phyloP scores from a whole-genome alignment of 1,140 invertebrate species.

The Pseudomyrmex concolor region DNA sequence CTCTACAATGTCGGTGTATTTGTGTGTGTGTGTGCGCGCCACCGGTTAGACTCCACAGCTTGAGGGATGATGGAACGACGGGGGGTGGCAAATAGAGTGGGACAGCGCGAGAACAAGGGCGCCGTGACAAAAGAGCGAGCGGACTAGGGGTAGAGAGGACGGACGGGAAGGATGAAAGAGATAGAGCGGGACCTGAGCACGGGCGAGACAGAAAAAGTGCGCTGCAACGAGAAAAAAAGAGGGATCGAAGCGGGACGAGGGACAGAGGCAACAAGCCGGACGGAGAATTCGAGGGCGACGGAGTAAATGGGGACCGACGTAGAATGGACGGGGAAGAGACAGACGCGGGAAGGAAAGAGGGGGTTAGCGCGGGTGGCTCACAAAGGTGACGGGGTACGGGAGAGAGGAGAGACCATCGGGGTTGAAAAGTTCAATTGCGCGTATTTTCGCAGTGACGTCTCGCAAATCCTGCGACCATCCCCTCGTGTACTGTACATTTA shows the following conservation, averaged over 20 bases:
- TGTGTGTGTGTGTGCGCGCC: slow-evolving; percentile 50
- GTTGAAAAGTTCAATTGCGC: slow-evolving; percentile 85
- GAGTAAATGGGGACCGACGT: slow-evolving; percentile 67
- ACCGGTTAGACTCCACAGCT: slow-evolving; percentile 75
- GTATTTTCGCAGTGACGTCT: slow-evolving; percentile 84
- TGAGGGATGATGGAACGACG: slow-evolving; percentile 79
- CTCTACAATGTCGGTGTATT: slow-evolving; percentile 46
- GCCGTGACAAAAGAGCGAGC: slow-evolving; percentile 83
- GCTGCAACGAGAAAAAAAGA: slow-evolving; percentile 46
- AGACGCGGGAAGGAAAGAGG: slow-evolving; percentile 45
- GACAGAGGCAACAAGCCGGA: slow-evolving; percentile 61
- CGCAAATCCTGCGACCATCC: slow-evolving; percentile 81
- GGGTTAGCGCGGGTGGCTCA: slow-evolving; percentile 60
- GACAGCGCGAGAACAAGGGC: slow-evolving; percentile 83
- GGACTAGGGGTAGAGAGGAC: slow-evolving; percentile 63
- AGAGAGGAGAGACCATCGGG: slow-evolving; percentile 71
- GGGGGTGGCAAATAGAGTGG: slow-evolving; percentile 80
- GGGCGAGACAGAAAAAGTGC: slow-evolving; percentile 55
- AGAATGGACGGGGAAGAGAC: slow-evolving; percentile 46
- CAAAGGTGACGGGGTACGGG: slow-evolving; percentile 60
- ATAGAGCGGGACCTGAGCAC: slow-evolving; percentile 48
- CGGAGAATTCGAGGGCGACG: slow-evolving; percentile 71
- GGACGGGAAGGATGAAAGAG: slow-evolving; percentile 46
- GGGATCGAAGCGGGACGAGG: slow-evolving; percentile 48
- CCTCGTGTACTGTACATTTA: slow-evolving; percentile 67